phyloP scores from a whole-genome alignment of 1,140 invertebrate genomes.

The Penaeus vannamei region DNA sequence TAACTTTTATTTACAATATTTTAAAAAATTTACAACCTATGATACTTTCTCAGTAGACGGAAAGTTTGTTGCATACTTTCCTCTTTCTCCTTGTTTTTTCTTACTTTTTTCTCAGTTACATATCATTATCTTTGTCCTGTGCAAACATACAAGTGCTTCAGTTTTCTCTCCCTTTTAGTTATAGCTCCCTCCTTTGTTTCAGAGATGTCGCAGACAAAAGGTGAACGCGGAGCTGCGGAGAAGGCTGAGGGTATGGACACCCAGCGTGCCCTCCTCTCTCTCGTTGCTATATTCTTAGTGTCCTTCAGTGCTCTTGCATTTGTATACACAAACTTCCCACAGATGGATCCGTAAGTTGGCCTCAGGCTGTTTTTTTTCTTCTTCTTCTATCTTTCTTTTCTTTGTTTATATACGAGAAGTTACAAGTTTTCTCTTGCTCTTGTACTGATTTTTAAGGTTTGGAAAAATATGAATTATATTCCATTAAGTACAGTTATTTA shows the following conservation, averaged over 20 bases:
- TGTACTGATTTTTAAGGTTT: background rate
- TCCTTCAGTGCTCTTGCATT: conserved; percentile 78
- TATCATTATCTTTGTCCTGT: too few species aligned
- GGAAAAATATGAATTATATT: background rate
- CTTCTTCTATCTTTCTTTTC: conserved; percentile 20
- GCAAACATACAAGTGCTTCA: background rate
- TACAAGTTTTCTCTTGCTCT: too few species aligned
- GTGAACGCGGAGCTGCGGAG: background rate
- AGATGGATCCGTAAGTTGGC: conserved; percentile 85
- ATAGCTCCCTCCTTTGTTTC: background rate
- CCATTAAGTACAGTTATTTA: background rate
- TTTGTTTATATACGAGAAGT: background rate
- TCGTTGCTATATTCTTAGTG: conserved; percentile 76
- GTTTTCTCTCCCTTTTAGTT: background rate
- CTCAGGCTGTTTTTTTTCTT: conserved; percentile 28
- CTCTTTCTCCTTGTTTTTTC: background rate
- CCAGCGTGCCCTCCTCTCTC: conserved; percentile 69
- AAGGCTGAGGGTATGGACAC: conserved; percentile 69
- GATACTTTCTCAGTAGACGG: background rate
- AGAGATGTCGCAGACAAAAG: conserved; percentile 54
- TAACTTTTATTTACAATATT: background rate
- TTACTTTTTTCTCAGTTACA: background rate
- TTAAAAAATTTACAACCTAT: background rate
- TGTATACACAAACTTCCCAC: conserved; percentile 84
- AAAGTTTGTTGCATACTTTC: background rate